Base-by-base conservation (phyloP, 2,113 vertebrate species). In the Phylloscopus whistleri region DNA sequence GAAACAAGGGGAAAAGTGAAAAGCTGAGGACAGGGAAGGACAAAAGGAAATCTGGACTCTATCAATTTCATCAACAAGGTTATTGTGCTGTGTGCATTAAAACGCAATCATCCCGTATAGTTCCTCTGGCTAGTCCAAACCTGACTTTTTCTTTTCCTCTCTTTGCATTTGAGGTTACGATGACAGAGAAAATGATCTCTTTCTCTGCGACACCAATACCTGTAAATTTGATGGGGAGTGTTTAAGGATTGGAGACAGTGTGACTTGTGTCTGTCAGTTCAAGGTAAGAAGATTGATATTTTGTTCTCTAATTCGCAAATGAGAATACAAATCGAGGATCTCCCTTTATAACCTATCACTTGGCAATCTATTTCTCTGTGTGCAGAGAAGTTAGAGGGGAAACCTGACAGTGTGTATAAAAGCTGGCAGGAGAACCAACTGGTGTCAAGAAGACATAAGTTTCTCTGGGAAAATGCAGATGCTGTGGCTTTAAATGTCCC, bases 201-300 rank as follows among this genome's bases (percentile, higher is more conserved):
- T 99, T 98, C 97, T 99, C 95, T 99, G 99, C 90, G 99, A 99
- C 97, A 99, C 99, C 96, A 99, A 99, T 98, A 99, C 99, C 88
- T 99, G 99, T 98, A 99, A 99, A 98, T 99, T 99, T 94, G 99
- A 99, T 64, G 99, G 99, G 78, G 99, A 99, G 96, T 99, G 99
- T 97, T 98, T 99, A 97, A 98, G 99, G 96, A 99, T 99, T 93
- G 99, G 99, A 97, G 99, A 99, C 98, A 99, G 99, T 94, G 99
- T 99, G 97, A 99, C 99, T 80, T 99, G 99, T 98, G 99, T 99
- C 98, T 99, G 99, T 96, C 99, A 99, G 98, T 99, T 99, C 97
- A 99, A 99, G 99, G 99, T 99, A 99, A 99, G 98, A 95, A 89
- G 74, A 90, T 73, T 90, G 93, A 74, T 81, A 59, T 87, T 96